Percentiles rank a stretch among this genome's conserved stretches.
Evolutionary conservation across 53 echinoderm and acorn worm genomes (phyloP).

Genomic region (Holothuria scabra): DNA sequence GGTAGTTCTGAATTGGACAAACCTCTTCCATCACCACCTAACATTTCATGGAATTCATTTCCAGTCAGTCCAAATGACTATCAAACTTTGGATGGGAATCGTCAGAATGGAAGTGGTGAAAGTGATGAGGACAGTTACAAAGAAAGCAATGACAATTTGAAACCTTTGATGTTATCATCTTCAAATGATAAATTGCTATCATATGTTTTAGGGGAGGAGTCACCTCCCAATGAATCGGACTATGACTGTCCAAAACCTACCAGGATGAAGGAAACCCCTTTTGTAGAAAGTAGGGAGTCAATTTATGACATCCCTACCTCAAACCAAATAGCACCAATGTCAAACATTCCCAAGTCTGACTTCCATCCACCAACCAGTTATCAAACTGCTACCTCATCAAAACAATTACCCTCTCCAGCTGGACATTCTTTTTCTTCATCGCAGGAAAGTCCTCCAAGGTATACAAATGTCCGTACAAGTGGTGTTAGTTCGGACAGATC

Average conservation of each 20-base stretch:
- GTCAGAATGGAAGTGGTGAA: conserved; percentile 6
- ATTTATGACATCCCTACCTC: conserved; percentile 31
- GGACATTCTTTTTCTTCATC: not conserved
- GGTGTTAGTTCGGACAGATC: not conserved
- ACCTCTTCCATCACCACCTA: not conserved
- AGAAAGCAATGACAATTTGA: no score
- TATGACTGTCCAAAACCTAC: conserved; percentile 3
- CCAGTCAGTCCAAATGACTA: not conserved
- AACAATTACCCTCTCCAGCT: not conserved
- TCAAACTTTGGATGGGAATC: not conserved
- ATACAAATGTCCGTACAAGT: conserved; percentile 32
- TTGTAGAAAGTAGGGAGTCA: not conserved
- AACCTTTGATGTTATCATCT: no score
- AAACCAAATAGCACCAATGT: conserved; percentile 1
- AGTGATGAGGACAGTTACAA: no score
- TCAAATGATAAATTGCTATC: no score
- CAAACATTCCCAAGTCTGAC: not conserved
- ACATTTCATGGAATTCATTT: no score
- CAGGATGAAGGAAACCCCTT: not conserved
- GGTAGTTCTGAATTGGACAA: not conserved
- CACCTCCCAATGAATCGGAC: no score
- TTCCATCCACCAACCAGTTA: not conserved
- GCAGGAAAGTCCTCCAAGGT: conserved; percentile 7
- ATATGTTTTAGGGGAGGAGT: no score
- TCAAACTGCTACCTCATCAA: not conserved